These are phyloP conservation scores for Phylloscopus collybita DNA, from an alignment of 2,797 vertebrate species.

Conservation along the genomic window DNA sequence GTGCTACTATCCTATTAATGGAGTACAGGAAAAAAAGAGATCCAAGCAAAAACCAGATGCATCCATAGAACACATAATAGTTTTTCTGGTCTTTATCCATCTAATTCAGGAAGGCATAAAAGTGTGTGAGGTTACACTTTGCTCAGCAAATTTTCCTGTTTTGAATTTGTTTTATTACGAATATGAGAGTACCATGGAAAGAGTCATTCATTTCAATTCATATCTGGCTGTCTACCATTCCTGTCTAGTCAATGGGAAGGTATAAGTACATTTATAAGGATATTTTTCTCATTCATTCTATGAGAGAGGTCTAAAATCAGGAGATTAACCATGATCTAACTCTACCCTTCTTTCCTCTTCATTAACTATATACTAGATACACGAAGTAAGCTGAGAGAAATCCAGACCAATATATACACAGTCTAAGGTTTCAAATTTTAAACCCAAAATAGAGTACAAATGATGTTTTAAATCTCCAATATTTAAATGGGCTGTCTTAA, in stretches of 20 bases:
- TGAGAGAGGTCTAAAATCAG: not conserved
- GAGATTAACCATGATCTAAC: not conserved
- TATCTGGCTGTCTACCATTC: not conserved
- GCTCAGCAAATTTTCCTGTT: not conserved
- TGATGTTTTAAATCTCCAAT: accelerated
- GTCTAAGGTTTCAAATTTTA: not conserved
- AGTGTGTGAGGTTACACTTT: not conserved
- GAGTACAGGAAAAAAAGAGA: not conserved
- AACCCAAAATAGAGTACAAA: not conserved
- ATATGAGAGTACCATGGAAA: not conserved
- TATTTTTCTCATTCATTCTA: not conserved
- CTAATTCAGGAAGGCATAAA: not conserved
- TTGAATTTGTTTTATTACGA: not conserved
- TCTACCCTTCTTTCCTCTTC: not conserved
- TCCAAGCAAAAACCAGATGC: not conserved
- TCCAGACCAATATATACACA: not conserved
- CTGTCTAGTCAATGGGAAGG: not conserved
- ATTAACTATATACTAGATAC: not conserved
- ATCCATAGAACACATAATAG: not conserved
- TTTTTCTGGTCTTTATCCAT: not conserved
- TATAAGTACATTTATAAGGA: not conserved
- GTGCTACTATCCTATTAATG: not conserved
- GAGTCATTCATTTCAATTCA: not conserved
- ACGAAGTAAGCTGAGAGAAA: not conserved
- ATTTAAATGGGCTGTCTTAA: not conserved